Base-by-base conservation (phyloP, 2,888 invertebrate species). In the Calameuta idolon region DNA sequence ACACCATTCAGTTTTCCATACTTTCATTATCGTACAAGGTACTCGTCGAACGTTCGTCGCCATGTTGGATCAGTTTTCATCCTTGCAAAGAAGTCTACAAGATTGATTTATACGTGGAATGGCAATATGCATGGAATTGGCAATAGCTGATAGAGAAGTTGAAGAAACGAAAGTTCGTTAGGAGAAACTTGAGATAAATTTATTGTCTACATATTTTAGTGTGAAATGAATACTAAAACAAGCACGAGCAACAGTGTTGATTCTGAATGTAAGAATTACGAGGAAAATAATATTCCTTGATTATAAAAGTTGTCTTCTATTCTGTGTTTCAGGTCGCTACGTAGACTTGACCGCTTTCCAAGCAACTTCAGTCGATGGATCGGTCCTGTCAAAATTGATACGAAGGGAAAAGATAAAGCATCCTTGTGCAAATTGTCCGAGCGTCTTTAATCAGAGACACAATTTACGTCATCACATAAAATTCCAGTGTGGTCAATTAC, bases 401-500 rank as follows among this genome's bases (percentile, higher is more conserved):
- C 30, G 31, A 23, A 34, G 9, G 0, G 23, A 23, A 55, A 31
- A n/a, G 3, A 76, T 23, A 69, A 71, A 71, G 37, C 68, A 75
- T 76, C 80, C 77, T 34, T 85, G 86, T 79, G 79, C 83, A 12
- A 77, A 80, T 37, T 85, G 84, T 77, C 82, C 82, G 12, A 71
- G 71, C 12, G 33, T 33, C 30, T 71, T 71, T 33, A 30, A 31
- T 30, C 31, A 79, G 37, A 68, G 40, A 12, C 69, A 78, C 34
- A 79, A 77, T 40, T 76, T 83, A 0, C 68, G 69, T 5, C 75
- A 77, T 30, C 80, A 81, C 35, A 73, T 77, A 23, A 78, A 69
- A 71, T 75, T 76, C n/a, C 78, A 81, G 74, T 86, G 86, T 74
- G 85, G 85, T 23, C 78, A 82, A 75, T 80, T 80, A n/a, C 83